Base-by-base conservation (phyloP, 1,140 invertebrate species). In the Ceratosolen solmsi region DNA sequence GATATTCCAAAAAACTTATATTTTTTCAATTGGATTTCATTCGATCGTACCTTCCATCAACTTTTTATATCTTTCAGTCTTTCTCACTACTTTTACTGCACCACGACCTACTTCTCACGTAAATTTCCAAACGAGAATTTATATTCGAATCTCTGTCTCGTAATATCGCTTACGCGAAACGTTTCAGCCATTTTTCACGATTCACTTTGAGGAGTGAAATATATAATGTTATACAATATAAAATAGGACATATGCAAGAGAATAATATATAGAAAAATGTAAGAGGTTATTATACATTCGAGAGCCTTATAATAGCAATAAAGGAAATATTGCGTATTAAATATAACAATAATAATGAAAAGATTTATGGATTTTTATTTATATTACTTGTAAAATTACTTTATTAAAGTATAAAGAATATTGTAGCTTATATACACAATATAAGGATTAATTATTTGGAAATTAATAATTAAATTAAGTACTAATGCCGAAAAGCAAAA, bases 71-170 rank as follows among this genome's bases (percentile, higher is more conserved):
- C 74, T 49, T 15, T 56, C 22, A 58, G 30, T 30, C 46, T 58
- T 63, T 38, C 58, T 25, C 17, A 4, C 41, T 54, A 13, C 56
- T 51, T 46, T 51, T 38, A 30, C 27, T 0, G 4, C 25, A 58
- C 51, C 2, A 1, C 38, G 27, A n/a, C 17, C 65, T 51, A 25
- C 41, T 38, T 54, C 60, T 27, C 2, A 33, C 22, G 30, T 17
- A 51, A 46, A 25, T 78, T 56, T 68, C 65, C 46, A 56, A 56
- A 71, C 33, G 25, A 38, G 71, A 36, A 80, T 80, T 80, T 80
- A 74, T 80, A 80, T 80, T 81, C 73, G 65, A 81, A 75, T 76
- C 72, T 81, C 49, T 41, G 80, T 51, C 41, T 68, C 56, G 33
- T 71, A 79, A 56, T 49, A 46, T 77, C 76, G 30, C 41, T 38